Conservation (phyloP, 2,888 invertebrate genomes). For the Teleogryllus oceanicus region DNA sequence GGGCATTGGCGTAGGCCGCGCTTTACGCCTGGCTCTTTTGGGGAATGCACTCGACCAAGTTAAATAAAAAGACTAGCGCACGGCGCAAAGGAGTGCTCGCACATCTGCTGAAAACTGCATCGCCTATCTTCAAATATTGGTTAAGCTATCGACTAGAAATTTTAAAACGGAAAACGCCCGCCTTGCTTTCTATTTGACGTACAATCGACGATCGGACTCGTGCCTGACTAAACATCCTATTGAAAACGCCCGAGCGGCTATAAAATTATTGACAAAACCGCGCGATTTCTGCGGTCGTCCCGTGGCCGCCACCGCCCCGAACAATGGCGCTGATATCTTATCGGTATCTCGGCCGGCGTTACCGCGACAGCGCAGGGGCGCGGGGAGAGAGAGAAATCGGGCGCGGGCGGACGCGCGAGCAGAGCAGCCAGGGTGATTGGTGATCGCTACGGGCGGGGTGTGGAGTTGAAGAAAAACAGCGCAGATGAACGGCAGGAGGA, state of each 20-base stretch:
- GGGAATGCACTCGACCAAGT: background rate
- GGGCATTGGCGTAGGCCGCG: no score
- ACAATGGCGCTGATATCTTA: background rate
- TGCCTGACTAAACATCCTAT: background rate
- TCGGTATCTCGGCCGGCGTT: background rate
- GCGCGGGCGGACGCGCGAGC: background rate
- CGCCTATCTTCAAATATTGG: conserved; percentile 18
- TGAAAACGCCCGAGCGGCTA: background rate
- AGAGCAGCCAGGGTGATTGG: background rate
- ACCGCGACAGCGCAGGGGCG: background rate
- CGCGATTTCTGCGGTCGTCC: background rate
- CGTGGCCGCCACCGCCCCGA: background rate
- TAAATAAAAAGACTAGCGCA: background rate
- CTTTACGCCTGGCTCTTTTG: background rate
- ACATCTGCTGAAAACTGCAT: conserved; percentile 18
- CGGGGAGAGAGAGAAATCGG: background rate
- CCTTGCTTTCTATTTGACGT: conserved; percentile 18
- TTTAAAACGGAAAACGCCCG: conserved; percentile 18
- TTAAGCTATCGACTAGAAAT: conserved; percentile 18
- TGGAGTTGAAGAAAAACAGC: background rate
- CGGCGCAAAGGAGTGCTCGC: background rate
- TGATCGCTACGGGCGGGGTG: background rate
- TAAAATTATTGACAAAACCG: conserved; percentile 18
- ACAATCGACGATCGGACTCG: background rate
- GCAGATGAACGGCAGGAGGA: background rate